These are phyloP conservation scores for Aix galericulata DNA, from an alignment of 2,113 vertebrate species.

Conservation along the genomic window DNA sequence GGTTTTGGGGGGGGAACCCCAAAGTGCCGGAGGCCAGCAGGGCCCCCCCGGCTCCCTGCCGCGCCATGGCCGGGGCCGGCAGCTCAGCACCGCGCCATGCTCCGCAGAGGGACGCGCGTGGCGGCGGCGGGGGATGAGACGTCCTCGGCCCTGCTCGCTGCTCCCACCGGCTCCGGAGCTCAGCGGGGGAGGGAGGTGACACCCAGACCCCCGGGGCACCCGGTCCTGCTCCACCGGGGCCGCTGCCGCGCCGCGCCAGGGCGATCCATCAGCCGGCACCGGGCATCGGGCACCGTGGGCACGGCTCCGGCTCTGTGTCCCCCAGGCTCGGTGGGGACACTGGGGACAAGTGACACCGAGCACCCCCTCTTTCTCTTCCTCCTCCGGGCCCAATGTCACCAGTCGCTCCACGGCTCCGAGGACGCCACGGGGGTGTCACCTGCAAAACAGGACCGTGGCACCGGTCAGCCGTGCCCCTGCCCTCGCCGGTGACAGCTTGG, in stretches of 20 bases:
- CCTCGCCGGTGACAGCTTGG: background rate
- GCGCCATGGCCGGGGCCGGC: slow-evolving; percentile 59
- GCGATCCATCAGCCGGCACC: slow-evolving; percentile 9
- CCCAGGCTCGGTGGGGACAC: background rate
- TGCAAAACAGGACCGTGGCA: background rate
- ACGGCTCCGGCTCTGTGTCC: background rate
- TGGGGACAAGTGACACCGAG: background rate
- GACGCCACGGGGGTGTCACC: background rate
- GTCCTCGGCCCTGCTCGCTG: background rate
- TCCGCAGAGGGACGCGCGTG: accelerated
- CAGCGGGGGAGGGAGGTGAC: background rate
- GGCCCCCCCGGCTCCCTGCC: slow-evolving; percentile 69
- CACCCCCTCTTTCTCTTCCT: slow-evolving; percentile 14
- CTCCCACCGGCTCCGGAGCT: background rate
- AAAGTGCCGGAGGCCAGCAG: slow-evolving; percentile 71
- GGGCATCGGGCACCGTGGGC: background rate
- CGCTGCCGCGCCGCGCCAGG: background rate
- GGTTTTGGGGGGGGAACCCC: slow-evolving; percentile 89
- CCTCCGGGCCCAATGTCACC: background rate
- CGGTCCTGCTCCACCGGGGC: background rate
- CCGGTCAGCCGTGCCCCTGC: background rate
- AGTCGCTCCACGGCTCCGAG: background rate
- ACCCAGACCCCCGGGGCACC: background rate
- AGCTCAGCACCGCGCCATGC: background rate
- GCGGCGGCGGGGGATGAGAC: background rate